Evolutionary conservation across 2,888 invertebrate genomes (phyloP).

Genomic region (Dicyrtoma fusca): DNA sequence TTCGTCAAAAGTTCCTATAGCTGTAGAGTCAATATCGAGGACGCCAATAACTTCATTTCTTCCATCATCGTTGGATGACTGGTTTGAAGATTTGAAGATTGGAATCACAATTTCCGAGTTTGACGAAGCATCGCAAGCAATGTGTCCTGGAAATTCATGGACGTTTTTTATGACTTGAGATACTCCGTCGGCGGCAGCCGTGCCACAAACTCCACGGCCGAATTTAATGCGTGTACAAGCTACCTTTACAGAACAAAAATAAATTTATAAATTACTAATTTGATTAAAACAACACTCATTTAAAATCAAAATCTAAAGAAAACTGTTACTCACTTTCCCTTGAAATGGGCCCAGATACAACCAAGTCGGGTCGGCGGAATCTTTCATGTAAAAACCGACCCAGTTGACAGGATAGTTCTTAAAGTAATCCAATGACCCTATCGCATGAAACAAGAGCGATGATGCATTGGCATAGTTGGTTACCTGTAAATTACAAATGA

Average conservation of each 20-base stretch:
- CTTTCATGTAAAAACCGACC: conserved; percentile 52
- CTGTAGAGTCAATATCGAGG: conserved; percentile 49
- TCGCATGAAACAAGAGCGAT: conserved; percentile 48
- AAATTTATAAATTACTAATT: not conserved
- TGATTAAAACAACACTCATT: not conserved
- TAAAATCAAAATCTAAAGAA: not conserved
- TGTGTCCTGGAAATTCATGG: conserved; percentile 52
- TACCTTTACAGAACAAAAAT: conserved; percentile 41
- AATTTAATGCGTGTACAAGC: conserved; percentile 53
- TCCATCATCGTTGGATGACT: not conserved
- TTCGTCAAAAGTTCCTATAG: conserved; percentile 42
- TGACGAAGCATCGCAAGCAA: conserved; percentile 50
- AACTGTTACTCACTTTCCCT: conserved; percentile 45
- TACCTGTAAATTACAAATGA: too few species aligned
- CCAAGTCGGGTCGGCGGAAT: conserved; percentile 21
- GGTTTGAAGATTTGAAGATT: not conserved
- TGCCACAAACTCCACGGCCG: conserved; percentile 52
- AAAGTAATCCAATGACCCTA: conserved; percentile 43
- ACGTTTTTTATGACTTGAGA: conserved; percentile 52
- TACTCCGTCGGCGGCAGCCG: conserved; percentile 39
- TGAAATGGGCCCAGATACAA: conserved; percentile 53
- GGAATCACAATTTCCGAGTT: conserved; percentile 54
- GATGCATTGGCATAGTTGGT: conserved; percentile 52
- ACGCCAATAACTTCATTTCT: conserved; percentile 43
- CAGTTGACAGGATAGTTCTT: conserved; percentile 49